Conservation (phyloP, 2,113 vertebrate genomes). For the Triplophysa tibetana region DNA sequence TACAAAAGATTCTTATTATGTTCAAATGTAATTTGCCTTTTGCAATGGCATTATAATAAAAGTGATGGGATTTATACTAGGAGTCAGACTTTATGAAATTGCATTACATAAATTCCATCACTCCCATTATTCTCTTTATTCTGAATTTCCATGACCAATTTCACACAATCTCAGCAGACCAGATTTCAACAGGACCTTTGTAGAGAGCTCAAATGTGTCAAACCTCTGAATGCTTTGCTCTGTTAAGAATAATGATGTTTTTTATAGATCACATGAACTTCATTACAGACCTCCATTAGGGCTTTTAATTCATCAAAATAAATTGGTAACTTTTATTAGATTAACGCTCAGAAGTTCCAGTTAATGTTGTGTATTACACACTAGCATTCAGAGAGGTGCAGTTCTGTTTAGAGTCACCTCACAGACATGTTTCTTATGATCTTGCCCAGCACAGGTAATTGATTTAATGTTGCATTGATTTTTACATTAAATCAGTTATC, state of each 20-base stretch:
- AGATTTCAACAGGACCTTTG: slow-evolving; percentile 1
- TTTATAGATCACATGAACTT: neutral
- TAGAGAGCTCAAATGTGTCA: neutral
- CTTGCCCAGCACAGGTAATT: too few relatives aligned
- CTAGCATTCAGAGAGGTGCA: too few relatives aligned
- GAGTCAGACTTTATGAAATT: neutral
- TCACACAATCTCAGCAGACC: neutral
- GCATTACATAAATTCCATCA: neutral
- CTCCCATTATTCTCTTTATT: neutral
- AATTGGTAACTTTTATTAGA: neutral
- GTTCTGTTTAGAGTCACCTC: too few relatives aligned
- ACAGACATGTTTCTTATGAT: too few relatives aligned
- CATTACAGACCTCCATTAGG: neutral
- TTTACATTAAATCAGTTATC: too few relatives aligned
- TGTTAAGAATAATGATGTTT: too few relatives aligned
- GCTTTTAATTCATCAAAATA: neutral
- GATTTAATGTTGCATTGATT: too few relatives aligned
- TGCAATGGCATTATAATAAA: neutral
- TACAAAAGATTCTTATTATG: neutral
- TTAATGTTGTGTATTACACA: too few relatives aligned
- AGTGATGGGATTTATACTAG: neutral
- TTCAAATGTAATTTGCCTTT: neutral
- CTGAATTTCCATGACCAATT: neutral
- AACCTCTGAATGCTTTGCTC: too few relatives aligned
- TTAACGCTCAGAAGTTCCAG: too few relatives aligned